Evolutionary conservation across 2,888 invertebrate species (phyloP), one percentile per base, ranked within the genome.

Genomic region (Nasonovia ribisnigri): DNA sequence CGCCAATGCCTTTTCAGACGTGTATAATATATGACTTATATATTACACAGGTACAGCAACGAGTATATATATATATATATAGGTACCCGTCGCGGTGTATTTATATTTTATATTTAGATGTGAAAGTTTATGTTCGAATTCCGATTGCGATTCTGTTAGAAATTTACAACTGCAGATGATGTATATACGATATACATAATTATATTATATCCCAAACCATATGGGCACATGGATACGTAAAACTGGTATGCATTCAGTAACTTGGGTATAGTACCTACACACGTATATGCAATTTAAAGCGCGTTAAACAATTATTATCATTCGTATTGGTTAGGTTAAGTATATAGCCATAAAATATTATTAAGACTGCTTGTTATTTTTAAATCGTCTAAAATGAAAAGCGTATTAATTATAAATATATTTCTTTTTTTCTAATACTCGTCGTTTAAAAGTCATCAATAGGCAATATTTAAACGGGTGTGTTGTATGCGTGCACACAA

Each of bases 61-160:
- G 43, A 43, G 29, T 43, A 43, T 43, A 4, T 43, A 46, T 46
- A n/a, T n/a, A n/a, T n/a, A n/a, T n/a, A n/a, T n/a, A n/a, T n/a
- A n/a, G n/a, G n/a, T n/a, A 60, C 24, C 11, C 29, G n/a, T n/a
- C 29, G 43, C 16, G 16, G 16, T 42, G 77, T 20, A 36, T 77
- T 77, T 77, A 77, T 90, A n/a, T 46, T 26, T 24, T 77, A 77
- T 67, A 67, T 90, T 43, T 67, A 46, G n/a, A 90, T 90, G 90
- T 90, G 90, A 90, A 90, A 90, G 90, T 90, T 67, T 36, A 67
- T 90, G 29, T 60, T 60, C 29, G 43, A 67, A 60, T 67, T 67
- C 60, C 60, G 4, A 46, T 60, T 46, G 57, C 46, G 60, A 89
- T 89, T 60, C 43, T 46, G 54, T 43, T 43, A 43, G 42, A 60